Evolutionary conservation across 2,113 vertebrate species (phyloP), one percentile per base, ranked within the genome.

Genomic region (Platysternon megacephalum): DNA sequence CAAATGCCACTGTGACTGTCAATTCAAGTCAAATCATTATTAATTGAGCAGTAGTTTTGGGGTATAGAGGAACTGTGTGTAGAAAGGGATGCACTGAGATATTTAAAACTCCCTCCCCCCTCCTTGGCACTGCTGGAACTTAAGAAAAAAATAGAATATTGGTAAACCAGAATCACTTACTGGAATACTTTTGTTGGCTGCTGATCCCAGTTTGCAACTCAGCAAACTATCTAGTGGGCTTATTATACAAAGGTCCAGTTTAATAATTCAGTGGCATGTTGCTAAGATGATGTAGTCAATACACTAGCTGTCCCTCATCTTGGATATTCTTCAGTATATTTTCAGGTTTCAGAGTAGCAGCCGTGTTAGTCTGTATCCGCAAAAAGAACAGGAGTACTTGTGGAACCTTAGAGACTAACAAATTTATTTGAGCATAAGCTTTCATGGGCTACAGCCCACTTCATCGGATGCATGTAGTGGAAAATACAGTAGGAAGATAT

Each of bases 71-170:
- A 90, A 39, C 21, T 85, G 22, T 16, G n/a, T 2, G 5, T 46
- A 4, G 8, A 61, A 81, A 90, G 8, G 6, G 5, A 4, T 16
- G 46, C 2, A 4, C 46, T 9, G 32, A 74, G 44, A 22, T 58
- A 83, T 1, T 85, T 44, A 44, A 52, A 88, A n/a, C 6, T 12
- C 85, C 2, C 74, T 79, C 16, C 46, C 85, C 28, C 17, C 12
- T 58, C 51, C 85, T 5, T 17, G 85, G 61, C 6, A 80, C 79
- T 76, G n/a, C 9, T 86, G 81, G 4, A 4, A 11, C 81, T 0
- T 0, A 84, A 81, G 29, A 0, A 56, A 94, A 49, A 5, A 68
- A 5, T 10, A 5, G 14, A 44, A 4, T 65, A 35, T 65, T 58
- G 17, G 29, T 91, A 84, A 87, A 51, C 24, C 48, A 80, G 13